Base-by-base conservation (phyloP, 2,797 vertebrate genomes). In the Eospalax fontanierii region DNA sequence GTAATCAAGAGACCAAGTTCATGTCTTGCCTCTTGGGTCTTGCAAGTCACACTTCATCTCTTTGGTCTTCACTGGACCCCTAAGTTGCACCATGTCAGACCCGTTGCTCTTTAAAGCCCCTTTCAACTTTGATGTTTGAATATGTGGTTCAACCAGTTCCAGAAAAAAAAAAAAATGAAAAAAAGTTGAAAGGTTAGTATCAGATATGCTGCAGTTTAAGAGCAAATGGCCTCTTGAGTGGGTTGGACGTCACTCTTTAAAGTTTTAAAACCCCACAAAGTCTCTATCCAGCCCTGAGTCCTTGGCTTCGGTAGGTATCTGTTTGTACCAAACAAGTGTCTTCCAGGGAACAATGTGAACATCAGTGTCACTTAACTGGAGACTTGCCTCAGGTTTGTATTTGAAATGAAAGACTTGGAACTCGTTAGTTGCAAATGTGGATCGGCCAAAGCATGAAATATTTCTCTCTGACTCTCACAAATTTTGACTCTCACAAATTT, bases 361-460 rank as follows among this genome's bases (percentile, higher is more conserved):
- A 84, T 71, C 30, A 21, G 61, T 96, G 85, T 94, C 90, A 86
- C 63, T 92, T 96, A 84, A 92, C 68, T 97, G 95, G 95, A 93
- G 78, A 93, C 84, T 85, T 95, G 91, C 96, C 95, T 94, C 35
- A 65, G 90, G 84, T 96, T 95, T 95, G 78, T 94, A 87, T 94
- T 94, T 95, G 30, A 96, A 95, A 85, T 11, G 74, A 71, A 96
- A 89, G 68, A 87, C 96, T 96, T 96, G 90, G 91, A 96, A 93
- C 78, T 75, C 50, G 50, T 76, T 71, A 71, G 81, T 68, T 78
- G 86, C 87, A 87, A 79, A 93, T 86, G 87, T 43, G 50, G 65
- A 84, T 65, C 24, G 87, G 66, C 81, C 89, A 94, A 95, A 95
- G 46, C 33, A 90, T 80, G 79, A 93, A 88, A 80, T 90, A 38